Evolutionary conservation across 2,797 vertebrate species (phyloP).

Genomic region (Mus minutoides): DNA sequence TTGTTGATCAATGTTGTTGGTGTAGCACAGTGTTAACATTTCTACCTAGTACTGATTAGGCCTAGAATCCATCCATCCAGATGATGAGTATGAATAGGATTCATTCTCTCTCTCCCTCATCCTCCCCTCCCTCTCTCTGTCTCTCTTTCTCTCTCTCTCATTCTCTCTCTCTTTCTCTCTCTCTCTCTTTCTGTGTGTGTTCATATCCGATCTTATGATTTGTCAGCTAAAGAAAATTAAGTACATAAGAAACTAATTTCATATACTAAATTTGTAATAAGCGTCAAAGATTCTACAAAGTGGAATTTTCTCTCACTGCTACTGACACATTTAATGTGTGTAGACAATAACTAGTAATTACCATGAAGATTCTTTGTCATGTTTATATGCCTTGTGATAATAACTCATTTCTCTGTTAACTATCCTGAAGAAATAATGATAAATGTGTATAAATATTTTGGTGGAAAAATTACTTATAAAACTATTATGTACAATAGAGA

Average conservation of each 20-base stretch:
- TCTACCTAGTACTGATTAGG: neutral
- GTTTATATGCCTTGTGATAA: neutral
- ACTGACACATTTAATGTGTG: neutral
- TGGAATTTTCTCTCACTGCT: neutral
- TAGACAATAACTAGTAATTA: slow-evolving; percentile 22
- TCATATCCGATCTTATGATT: neutral
- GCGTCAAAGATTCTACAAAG: neutral
- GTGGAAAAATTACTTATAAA: neutral
- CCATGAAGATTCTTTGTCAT: neutral
- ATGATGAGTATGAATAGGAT: neutral
- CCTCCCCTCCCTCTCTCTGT: neutral
- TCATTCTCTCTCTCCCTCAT: neutral
- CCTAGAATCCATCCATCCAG: neutral
- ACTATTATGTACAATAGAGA: neutral
- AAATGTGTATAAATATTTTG: neutral
- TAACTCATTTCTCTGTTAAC: neutral
- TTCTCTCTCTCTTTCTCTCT: no score
- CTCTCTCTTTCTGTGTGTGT: neutral
- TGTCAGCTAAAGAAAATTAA: neutral
- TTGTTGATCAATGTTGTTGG: neutral
- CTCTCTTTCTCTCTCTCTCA: neutral
- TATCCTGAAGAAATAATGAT: neutral
- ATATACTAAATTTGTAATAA: neutral
- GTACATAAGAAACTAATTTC: neutral
- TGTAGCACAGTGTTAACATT: neutral